These are phyloP conservation scores for Alcedo quadribrachys DNA, from an alignment of 2,797 vertebrate genomes.

Conservation along the genomic window DNA sequence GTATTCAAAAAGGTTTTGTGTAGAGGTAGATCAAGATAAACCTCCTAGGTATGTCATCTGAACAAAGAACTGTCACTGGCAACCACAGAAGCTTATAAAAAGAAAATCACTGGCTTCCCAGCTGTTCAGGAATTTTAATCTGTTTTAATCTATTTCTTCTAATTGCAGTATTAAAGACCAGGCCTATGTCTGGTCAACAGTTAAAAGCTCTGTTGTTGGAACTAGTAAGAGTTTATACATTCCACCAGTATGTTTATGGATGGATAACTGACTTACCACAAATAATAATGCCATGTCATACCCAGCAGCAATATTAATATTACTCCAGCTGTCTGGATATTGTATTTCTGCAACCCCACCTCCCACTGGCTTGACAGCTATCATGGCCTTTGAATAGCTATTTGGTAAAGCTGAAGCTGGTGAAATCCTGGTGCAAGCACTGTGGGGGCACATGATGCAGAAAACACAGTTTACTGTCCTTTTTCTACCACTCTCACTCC, in stretches of 20 bases:
- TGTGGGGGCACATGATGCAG: not conserved
- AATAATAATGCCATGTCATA: constrained; percentile 22
- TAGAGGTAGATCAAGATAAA: not conserved
- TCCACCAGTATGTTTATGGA: not conserved
- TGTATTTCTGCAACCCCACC: constrained; percentile 28
- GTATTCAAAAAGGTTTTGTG: not conserved
- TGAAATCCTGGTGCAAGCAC: not conserved
- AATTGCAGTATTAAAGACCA: not conserved
- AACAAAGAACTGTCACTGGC: not conserved
- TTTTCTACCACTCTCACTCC: not conserved
- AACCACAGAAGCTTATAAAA: not conserved
- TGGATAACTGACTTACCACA: not conserved
- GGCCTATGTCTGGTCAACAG: not conserved
- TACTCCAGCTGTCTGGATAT: constrained; percentile 18
- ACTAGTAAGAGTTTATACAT: not conserved
- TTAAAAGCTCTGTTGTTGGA: not conserved
- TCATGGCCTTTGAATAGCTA: not conserved
- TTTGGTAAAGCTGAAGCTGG: constrained; percentile 7
- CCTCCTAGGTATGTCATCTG: not conserved
- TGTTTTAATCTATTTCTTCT: not conserved
- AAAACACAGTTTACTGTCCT: not conserved
- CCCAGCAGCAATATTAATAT: not conserved
- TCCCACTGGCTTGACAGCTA: not conserved
- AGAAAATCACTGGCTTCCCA: not conserved
- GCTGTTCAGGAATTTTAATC: not conserved